These are phyloP conservation scores for Stictonetta naevosa DNA, from an alignment of 2,113 vertebrate species.

Conservation along the genomic window DNA sequence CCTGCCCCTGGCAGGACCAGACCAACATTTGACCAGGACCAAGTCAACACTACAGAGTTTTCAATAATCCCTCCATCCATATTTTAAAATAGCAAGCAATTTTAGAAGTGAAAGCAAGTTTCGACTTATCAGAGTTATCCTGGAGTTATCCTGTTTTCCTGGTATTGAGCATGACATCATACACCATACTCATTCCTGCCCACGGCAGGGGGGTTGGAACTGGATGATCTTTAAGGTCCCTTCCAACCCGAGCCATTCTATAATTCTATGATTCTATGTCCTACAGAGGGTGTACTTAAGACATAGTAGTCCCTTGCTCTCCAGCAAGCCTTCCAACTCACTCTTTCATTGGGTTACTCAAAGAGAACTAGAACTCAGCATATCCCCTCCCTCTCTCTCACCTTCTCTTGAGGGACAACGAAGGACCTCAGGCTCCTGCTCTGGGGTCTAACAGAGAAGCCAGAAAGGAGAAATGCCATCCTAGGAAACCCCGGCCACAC, in stretches of 20 bases:
- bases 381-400: not conserved
- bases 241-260: too few species aligned
- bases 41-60: not conserved
- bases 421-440: not conserved
- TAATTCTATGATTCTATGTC: not conserved
- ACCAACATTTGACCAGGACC: not conserved
- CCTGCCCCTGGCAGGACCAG: not conserved
- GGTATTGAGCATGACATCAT: not conserved
- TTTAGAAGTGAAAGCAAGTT: not conserved
- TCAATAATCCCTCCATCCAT: not conserved
- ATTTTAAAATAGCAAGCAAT: not conserved
- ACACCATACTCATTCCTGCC: too few species aligned
- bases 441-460: not conserved
- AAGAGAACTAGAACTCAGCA: not conserved
- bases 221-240: too few species aligned
- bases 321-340: not conserved
- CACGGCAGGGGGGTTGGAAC: too few species aligned
- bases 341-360: not conserved
- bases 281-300: not conserved
- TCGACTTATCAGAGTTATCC: not conserved
- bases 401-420: not conserved
- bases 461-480: not conserved
- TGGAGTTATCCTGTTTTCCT: not conserved
- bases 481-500: not conserved
- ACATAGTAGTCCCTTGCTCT: not conserved